Evolutionary conservation across 2,888 invertebrate genomes (phyloP), one percentile per base, ranked within the genome.

Genomic region (Drosophila affinis): DNA sequence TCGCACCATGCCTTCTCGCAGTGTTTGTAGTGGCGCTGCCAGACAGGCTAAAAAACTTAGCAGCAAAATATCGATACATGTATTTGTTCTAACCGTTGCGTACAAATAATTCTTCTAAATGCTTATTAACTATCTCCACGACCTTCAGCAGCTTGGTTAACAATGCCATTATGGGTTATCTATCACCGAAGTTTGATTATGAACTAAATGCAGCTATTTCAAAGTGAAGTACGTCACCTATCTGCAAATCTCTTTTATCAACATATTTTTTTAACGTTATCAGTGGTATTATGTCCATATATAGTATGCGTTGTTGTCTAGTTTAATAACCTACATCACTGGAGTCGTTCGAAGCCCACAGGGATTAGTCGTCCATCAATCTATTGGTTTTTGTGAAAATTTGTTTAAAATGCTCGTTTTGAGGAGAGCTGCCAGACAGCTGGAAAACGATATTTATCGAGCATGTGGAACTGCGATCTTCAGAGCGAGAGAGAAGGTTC

Each of bases 1-100:
- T 18, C 95, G 93, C 53, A 95, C 95, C 95, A 95, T 29, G 29
- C 29, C 29, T 9, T 29, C 29, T 29, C 7, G 29, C 27, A 24
- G 24, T 27, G 24, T 2, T 27, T 27, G 24, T 27, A 5, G 24
- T 27, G 29, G 29, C 9, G 32, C 10, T 10, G 12, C 32, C 32
- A 32, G 32, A 32, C 10, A 12, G 10, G 10, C 32, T 10, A 4
- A 32, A 32, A 32, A 3, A 10, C 32, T 10, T 3, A 0, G 3
- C 9, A 2, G 9, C 3, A 3, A 32, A 7, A n/a, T 39, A 14
- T 39, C 39, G 14, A 14, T 39, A 14, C 14, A 1, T 39, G 34
- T 1, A 34, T 18, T 54, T 54, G 54, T 34, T 12, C 10, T 34
- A 4, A 5, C 54, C 54, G 54, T 14, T 39, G 6, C 39, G 14